Evolutionary conservation across 2,888 invertebrate genomes (phyloP).

Genomic region (Andrena camellia): DNA sequence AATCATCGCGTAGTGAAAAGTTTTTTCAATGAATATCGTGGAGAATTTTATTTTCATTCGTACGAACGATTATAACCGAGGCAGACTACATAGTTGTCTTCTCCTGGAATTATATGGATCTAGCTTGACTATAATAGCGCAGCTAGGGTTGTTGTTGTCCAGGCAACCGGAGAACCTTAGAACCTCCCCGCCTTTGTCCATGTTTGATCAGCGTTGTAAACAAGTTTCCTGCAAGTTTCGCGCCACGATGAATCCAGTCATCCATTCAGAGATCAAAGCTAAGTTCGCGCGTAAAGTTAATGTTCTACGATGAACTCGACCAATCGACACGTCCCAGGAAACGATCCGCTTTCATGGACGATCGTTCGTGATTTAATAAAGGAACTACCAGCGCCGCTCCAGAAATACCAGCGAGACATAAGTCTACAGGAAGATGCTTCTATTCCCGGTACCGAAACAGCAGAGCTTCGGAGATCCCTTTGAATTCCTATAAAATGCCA

Average conservation of each 20-base stretch:
- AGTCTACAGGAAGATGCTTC: too few relatives aligned
- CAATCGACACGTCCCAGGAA: constrained; percentile 14
- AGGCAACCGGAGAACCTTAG: constrained; percentile 10
- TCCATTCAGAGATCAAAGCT: constrained; percentile 57
- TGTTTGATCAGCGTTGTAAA: constrained; percentile 45
- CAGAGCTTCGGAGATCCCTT: too few relatives aligned
- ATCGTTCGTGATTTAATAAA: background rate
- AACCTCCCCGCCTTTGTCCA: constrained; percentile 13
- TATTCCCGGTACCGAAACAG: too few relatives aligned
- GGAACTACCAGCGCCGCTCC: background rate
- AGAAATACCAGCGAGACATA: background rate
- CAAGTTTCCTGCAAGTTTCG: constrained; percentile 52
- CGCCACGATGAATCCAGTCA: constrained; percentile 52
- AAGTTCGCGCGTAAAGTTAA: constrained; percentile 42
- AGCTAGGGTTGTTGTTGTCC: constrained; percentile 16
- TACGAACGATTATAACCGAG: background rate
- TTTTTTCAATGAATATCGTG: background rate
- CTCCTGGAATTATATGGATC: background rate
- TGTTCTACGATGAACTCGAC: constrained; percentile 45
- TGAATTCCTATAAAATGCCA: background rate
- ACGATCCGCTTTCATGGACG: constrained; percentile 13
- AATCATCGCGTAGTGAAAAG: background rate
- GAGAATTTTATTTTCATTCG: background rate
- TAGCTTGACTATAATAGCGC: background rate
- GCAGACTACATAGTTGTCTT: background rate